Conservation (phyloP, 1,140 invertebrate species). For the Periplaneta americana region DNA sequence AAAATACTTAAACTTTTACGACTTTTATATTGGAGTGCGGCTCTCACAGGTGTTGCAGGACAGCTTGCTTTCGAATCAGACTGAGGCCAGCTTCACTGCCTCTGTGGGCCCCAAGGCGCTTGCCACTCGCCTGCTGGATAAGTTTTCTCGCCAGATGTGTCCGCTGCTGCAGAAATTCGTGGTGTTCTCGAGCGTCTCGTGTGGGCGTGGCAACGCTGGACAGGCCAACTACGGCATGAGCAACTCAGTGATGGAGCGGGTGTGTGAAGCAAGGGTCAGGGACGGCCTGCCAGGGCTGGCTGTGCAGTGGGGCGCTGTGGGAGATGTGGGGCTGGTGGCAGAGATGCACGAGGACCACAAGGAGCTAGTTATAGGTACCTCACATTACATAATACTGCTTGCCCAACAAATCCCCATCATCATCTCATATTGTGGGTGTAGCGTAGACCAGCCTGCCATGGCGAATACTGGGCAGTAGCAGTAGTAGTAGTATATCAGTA, state of each 20-base stretch:
- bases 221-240: constrained; percentile 83
- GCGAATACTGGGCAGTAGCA: too few relatives aligned
- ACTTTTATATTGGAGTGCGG: too few relatives aligned
- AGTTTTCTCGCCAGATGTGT: constrained; percentile 49
- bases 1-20: too few relatives aligned
- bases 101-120: constrained; percentile 53
- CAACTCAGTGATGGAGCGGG: constrained; percentile 67
- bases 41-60: constrained; percentile 55
- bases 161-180: constrained; percentile 55
- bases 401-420: too few relatives aligned
- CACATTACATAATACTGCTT: too few relatives aligned
- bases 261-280: constrained; percentile 52
- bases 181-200: constrained; percentile 72
- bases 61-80: constrained; percentile 56
- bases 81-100: constrained; percentile 44
- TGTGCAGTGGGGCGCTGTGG: constrained; percentile 56
- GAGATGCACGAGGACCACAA: constrained; percentile 76
- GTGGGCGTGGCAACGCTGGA: constrained; percentile 78
- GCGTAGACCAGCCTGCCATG: too few relatives aligned
- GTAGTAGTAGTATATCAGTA: too few relatives aligned
- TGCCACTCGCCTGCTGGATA: constrained; percentile 54
- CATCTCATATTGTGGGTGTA: too few relatives aligned
- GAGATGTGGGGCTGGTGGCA: constrained; percentile 65
- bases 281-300: constrained; percentile 58
- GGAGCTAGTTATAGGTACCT: too few relatives aligned